Conservation (phyloP, 2,797 vertebrate species). For the Arrhamphus sclerolepis region DNA sequence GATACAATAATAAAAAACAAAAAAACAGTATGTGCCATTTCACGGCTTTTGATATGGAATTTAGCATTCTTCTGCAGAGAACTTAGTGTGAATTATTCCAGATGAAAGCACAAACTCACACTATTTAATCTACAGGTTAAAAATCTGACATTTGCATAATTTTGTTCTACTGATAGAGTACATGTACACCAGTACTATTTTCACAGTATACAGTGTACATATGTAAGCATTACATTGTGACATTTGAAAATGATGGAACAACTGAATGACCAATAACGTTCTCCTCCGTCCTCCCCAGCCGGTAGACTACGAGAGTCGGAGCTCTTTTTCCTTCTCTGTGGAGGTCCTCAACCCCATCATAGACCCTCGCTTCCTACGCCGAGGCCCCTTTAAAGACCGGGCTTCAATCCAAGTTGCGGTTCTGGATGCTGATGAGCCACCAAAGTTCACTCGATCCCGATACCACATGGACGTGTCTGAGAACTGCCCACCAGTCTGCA, state of each 20-base stretch:
- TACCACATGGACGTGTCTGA: constrained; percentile 88
- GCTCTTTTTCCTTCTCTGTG: constrained; percentile 88
- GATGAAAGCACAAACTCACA: constrained; percentile 45
- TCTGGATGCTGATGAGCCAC: constrained; percentile 89
- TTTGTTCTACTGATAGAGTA: constrained; percentile 28
- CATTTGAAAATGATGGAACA: too few relatives aligned
- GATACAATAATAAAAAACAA: constrained; percentile 50
- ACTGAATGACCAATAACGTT: not conserved
- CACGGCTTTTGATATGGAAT: constrained; percentile 57
- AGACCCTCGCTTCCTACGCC: constrained; percentile 88
- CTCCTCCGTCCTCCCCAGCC: constrained; percentile 53
- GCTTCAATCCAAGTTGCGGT: constrained; percentile 86
- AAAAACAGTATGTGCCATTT: constrained; percentile 53
- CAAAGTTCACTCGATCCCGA: constrained; percentile 83
- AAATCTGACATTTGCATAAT: constrained; percentile 42
- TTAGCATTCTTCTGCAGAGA: constrained; percentile 42
- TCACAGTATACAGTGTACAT: constrained; percentile 17
- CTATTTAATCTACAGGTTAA: constrained; percentile 32
- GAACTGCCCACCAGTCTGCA: constrained; percentile 86
- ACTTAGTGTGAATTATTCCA: constrained; percentile 42
- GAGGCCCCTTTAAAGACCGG: constrained; percentile 90
- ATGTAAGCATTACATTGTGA: constrained; percentile 5
- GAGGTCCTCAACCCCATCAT: constrained; percentile 91
- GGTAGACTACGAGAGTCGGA: constrained; percentile 89
- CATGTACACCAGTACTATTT: constrained; percentile 29